Conservation (phyloP, 2,797 vertebrate species). For the Melanotaenia maccullochi region DNA sequence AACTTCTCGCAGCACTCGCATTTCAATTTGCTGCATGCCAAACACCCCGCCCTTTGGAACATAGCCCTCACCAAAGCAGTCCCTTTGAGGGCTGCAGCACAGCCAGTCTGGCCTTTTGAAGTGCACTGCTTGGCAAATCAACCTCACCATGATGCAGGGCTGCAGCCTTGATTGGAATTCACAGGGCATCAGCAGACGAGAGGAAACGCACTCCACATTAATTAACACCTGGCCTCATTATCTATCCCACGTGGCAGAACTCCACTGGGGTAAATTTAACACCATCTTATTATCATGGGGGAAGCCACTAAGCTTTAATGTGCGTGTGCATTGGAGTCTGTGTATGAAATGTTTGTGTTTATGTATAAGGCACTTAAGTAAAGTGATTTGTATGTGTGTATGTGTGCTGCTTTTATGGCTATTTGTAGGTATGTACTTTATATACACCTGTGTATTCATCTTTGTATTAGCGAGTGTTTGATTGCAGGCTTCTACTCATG, state of each 20-base stretch:
- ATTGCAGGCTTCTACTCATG: constrained; percentile 6
- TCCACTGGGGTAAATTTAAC: constrained; percentile 76
- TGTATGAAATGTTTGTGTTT: constrained; percentile 27
- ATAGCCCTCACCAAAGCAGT: constrained; percentile 62
- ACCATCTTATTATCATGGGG: constrained; percentile 63
- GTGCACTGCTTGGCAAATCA: constrained; percentile 72
- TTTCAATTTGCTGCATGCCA: constrained; percentile 67
- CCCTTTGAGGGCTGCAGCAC: constrained; percentile 70
- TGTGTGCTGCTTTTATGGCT: constrained; percentile 22
- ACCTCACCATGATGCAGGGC: constrained; percentile 45
- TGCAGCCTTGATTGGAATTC: constrained; percentile 73
- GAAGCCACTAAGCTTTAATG: constrained; percentile 26
- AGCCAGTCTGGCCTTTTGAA: constrained; percentile 77
- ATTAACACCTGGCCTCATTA: constrained; percentile 83
- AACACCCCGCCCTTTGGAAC: constrained; percentile 66
- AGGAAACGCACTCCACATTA: constrained; percentile 74
- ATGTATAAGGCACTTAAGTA: constrained; percentile 18
- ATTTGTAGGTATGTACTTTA: neutral
- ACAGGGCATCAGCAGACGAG: constrained; percentile 61
- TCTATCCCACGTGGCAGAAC: constrained; percentile 75
- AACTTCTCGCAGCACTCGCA: constrained; percentile 55
- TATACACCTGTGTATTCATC: constrained; percentile 7
- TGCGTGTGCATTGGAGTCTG: constrained; percentile 12
- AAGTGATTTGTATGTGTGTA: constrained; percentile 1
- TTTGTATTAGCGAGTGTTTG: constrained; percentile 3